Conservation (phyloP, 2,888 invertebrate species). For the Andricus curvator region DNA sequence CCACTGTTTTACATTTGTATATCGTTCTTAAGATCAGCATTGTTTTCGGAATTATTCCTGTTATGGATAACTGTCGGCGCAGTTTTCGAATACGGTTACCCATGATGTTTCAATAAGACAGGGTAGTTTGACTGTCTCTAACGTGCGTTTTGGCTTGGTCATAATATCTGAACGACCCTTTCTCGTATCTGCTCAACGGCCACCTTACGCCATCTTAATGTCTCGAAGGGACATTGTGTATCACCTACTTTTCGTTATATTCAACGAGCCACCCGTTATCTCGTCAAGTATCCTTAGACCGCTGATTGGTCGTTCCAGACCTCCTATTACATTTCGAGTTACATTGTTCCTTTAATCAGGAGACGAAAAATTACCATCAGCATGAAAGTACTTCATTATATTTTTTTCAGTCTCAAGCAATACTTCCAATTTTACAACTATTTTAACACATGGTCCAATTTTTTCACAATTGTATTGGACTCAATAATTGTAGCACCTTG, state of each 20-base stretch:
- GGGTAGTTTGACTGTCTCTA: constrained; percentile 69
- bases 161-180: constrained; percentile 65
- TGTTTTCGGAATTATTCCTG: constrained; percentile 52
- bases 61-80: constrained; percentile 67
- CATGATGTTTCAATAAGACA: constrained; percentile 74
- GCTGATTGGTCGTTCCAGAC: constrained; percentile 26
- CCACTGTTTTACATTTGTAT: too few species aligned
- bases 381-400: background rate
- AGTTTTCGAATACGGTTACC: constrained; percentile 53
- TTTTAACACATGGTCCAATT: constrained; percentile 1
- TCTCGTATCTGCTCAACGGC: constrained; percentile 55
- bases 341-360: background rate
- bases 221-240: constrained; percentile 44
- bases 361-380: background rate
- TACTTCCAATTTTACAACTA: background rate
- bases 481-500: constrained; percentile 45
- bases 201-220: constrained; percentile 54
- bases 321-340: constrained; percentile 12
- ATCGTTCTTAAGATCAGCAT: too few species aligned
- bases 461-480: background rate
- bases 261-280: constrained; percentile 34
- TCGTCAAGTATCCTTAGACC: constrained; percentile 27
- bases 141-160: constrained; percentile 71
- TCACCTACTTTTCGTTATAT: constrained; percentile 59
- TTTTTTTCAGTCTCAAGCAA: background rate